Percentiles rank a stretch among this genome's conserved stretches.
These are phyloP conservation scores for Falco berigora DNA, from an alignment of 2,797 vertebrate genomes.

Conservation along the genomic window DNA sequence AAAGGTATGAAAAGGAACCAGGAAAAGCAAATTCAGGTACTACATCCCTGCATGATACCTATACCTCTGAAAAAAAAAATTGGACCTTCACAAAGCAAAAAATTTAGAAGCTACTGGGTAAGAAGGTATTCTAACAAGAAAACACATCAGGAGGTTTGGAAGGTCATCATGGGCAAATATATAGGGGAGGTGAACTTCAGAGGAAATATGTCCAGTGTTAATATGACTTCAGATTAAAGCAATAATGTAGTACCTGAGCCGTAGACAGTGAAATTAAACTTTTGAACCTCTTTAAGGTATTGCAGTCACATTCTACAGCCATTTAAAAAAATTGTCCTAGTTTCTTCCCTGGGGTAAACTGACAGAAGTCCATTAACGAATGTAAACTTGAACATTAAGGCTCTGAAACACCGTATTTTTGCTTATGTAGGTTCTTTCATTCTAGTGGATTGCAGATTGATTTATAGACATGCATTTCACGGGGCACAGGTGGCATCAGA, in stretches of 20 bases:
- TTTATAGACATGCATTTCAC: background rate
- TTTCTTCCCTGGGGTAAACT: background rate
- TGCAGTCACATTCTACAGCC: background rate
- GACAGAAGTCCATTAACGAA: background rate
- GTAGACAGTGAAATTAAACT: background rate
- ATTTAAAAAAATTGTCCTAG: background rate
- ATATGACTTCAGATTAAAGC: background rate
- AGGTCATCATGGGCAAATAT: background rate
- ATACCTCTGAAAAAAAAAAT: background rate
- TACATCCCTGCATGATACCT: background rate
- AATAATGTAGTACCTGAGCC: background rate
- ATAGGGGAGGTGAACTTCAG: background rate
- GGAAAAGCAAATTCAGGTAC: background rate
- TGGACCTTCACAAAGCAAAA: background rate
- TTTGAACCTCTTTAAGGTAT: background rate
- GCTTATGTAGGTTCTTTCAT: background rate
- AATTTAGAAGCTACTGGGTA: background rate
- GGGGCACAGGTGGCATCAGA: background rate
- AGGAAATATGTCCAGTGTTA: background rate
- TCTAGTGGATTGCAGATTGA: background rate
- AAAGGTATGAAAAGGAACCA: background rate
- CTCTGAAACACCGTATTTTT: background rate
- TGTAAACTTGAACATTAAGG: background rate
- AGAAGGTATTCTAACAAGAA: background rate
- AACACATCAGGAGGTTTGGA: background rate